These are phyloP conservation scores for Chiloscyllium punctatum DNA, from an alignment of 2,797 vertebrate genomes.

Conservation along the genomic window DNA sequence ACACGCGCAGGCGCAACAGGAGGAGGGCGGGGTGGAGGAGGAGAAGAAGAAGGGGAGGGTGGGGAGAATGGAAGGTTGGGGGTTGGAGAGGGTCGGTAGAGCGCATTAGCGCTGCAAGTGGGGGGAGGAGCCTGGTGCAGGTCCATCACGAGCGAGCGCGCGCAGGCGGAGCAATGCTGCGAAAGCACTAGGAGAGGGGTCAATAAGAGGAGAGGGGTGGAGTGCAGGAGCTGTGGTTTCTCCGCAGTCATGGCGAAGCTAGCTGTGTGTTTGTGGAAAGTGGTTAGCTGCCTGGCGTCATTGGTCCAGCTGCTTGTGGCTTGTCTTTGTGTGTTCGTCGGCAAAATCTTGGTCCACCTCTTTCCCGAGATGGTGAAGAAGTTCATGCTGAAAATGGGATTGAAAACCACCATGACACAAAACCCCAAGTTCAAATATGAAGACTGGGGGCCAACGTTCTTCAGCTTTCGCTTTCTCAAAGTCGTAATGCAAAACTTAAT, in stretches of 20 bases:
- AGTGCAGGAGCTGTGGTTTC: no score
- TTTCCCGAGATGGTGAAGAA: constrained; percentile 61
- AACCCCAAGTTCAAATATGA: constrained; percentile 74
- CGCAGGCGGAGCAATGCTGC: constrained; percentile 43
- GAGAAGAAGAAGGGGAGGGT: no score
- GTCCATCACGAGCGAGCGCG: no score
- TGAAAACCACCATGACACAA: constrained; percentile 58
- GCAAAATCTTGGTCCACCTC: constrained; percentile 53
- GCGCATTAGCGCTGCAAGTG: no score
- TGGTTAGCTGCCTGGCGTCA: constrained; percentile 43
- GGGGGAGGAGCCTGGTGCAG: no score
- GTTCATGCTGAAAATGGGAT: constrained; percentile 58
- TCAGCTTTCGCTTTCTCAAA: constrained; percentile 58
- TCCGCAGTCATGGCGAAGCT: constrained; percentile 38
- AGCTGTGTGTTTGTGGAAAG: background rate
- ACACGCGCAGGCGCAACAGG: no score
- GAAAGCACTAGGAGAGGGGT: no score
- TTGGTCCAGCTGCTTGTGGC: constrained; percentile 38
- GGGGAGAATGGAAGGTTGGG: no score
- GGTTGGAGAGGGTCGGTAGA: no score
- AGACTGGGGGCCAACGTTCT: constrained; percentile 75
- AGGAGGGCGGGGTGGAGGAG: no score
- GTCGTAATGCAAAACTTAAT: constrained; percentile 58
- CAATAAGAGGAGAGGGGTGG: no score
- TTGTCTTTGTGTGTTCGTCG: rapidly evolving